These are phyloP conservation scores for Phortica magna DNA, from an alignment of 2,888 invertebrate genomes.

Conservation along the genomic window DNA sequence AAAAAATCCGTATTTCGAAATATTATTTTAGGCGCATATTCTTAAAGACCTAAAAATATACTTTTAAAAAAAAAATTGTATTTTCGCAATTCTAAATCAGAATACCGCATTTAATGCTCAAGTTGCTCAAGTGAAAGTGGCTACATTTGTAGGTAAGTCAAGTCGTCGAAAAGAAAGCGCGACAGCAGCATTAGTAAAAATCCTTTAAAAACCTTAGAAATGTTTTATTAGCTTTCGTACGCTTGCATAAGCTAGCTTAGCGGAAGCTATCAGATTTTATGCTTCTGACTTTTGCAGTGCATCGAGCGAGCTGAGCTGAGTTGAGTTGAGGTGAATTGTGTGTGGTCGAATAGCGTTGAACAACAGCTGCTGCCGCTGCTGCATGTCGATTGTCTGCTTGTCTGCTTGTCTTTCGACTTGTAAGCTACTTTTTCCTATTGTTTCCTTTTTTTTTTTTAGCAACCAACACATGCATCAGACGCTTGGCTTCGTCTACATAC, in stretches of 20 bases:
- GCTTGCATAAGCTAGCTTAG: slow-evolving; percentile 73
- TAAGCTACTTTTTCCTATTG: slow-evolving; percentile 28
- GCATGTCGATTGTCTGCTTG: slow-evolving; percentile 28
- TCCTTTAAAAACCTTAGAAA: slow-evolving; percentile 71
- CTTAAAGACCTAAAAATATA: too few relatives aligned
- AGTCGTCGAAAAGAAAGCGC: slow-evolving; percentile 10
- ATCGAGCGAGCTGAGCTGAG: slow-evolving; percentile 37
- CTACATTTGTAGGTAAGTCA: not conserved
- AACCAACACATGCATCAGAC: slow-evolving; percentile 42
- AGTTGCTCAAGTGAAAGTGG: too few relatives aligned
- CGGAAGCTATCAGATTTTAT: slow-evolving; percentile 74
- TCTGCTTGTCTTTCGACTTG: slow-evolving; percentile 40
- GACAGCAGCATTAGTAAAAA: slow-evolving; percentile 53
- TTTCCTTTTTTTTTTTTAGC: slow-evolving; percentile 39
- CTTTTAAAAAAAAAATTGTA: too few relatives aligned
- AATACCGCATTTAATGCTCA: too few relatives aligned
- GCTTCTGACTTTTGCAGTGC: slow-evolving; percentile 69
- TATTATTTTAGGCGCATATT: too few relatives aligned
- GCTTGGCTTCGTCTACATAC: slow-evolving; percentile 44
- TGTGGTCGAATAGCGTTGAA: slow-evolving; percentile 37
- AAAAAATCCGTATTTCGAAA: too few relatives aligned
- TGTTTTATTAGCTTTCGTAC: slow-evolving; percentile 72
- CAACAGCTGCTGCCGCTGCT: slow-evolving; percentile 10
- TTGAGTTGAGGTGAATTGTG: slow-evolving; percentile 46
- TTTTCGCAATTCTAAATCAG: too few relatives aligned